Conservation (phyloP, 2,888 invertebrate genomes). For the Drosophila cyrtoloma region DNA sequence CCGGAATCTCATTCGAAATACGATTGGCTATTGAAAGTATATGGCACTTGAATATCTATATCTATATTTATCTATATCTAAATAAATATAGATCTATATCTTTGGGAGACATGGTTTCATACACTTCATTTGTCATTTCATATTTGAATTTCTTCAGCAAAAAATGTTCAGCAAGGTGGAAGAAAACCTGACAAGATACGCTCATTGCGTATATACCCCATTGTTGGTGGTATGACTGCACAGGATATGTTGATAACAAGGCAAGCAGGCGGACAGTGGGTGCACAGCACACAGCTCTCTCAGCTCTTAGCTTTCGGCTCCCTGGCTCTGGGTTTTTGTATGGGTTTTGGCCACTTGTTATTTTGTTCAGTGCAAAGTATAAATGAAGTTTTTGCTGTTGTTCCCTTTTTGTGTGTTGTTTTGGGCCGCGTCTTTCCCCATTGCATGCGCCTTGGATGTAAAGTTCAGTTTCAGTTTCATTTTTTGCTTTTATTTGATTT, state of each 20-base stretch:
- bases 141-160: not conserved
- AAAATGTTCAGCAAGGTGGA: not conserved
- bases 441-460: conserved; percentile 55
- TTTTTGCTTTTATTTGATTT: conserved; percentile 33
- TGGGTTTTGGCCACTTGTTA: conserved; percentile 55
- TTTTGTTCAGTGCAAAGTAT: conserved; percentile 72
- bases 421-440: conserved; percentile 19
- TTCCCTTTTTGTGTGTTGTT: conserved; percentile 35
- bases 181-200: not conserved
- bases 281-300: conserved; percentile 6
- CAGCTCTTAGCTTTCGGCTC: not conserved
- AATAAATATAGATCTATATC: too few species aligned
- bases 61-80: not conserved
- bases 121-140: not conserved
- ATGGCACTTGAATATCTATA: too few species aligned
- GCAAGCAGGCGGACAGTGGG: not conserved
- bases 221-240: not conserved
- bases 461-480: conserved; percentile 54
- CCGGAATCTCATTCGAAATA: not conserved
- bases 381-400: conserved; percentile 72
- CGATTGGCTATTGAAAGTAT: not conserved
- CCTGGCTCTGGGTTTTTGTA: conserved; percentile 9
- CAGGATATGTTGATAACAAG: conserved; percentile 25
- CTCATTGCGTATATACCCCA: not conserved
- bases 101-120: not conserved